Conservation (phyloP, 2,113 vertebrate species). For the Trachemys scripta region DNA sequence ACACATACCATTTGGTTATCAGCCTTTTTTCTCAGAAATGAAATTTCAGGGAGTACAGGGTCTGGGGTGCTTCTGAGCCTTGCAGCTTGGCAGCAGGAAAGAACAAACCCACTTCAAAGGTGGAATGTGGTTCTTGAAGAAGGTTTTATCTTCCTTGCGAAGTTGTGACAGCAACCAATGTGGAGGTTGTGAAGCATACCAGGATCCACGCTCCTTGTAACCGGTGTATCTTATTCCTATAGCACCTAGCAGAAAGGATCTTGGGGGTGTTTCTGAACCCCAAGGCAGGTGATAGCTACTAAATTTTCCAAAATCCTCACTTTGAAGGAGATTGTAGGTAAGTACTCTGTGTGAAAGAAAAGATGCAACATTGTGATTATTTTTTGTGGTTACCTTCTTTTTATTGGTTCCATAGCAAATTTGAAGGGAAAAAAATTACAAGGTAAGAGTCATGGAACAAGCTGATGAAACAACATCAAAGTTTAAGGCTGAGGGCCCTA, state of each 20-base stretch:
- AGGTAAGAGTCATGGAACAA: conserved; percentile 59
- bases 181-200: not conserved
- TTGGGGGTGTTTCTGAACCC: conserved; percentile 43
- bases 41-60: not conserved
- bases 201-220: not conserved
- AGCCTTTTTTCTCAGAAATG: not conserved
- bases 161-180: not conserved
- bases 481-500: conserved; percentile 43
- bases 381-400: conserved; percentile 59
- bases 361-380: conserved; percentile 5
- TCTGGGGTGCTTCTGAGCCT: not conserved
- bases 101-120: not conserved
- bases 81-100: not conserved
- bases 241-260: not conserved
- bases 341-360: conserved; percentile 53
- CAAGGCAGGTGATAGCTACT: conserved; percentile 36
- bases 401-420: conserved; percentile 60
- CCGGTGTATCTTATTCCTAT: not conserved
- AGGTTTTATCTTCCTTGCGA: not conserved
- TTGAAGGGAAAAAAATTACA: conserved; percentile 50
- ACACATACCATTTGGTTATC: not conserved
- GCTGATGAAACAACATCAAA: conserved; percentile 66
- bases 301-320: conserved; percentile 46
- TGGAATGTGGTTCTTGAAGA: not conserved
- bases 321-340: conserved; percentile 64